These are phyloP conservation scores for Netelia fuscicornis DNA, from an alignment of 2,888 invertebrate genomes.

Conservation along the genomic window DNA sequence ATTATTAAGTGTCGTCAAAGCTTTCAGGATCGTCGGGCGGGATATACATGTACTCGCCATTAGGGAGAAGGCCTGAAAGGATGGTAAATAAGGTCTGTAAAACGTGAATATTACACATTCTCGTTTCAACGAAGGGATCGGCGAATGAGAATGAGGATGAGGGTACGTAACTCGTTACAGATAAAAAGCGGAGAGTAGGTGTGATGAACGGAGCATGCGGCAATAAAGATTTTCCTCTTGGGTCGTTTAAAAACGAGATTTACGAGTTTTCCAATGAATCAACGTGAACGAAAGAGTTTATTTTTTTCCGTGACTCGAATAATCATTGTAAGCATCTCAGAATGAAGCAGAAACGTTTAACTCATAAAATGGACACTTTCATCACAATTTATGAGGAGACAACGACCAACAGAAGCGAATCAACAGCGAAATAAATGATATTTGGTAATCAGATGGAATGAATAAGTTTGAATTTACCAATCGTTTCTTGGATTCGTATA, in stretches of 20 bases:
- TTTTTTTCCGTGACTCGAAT: conserved; percentile 25
- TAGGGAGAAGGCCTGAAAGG: conserved; percentile 79
- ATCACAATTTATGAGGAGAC: conserved; percentile 18
- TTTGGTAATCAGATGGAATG: neutral
- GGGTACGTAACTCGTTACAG: neutral
- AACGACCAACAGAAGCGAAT: conserved; percentile 57
- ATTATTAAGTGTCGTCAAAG: conserved; percentile 65
- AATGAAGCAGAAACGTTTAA: neutral
- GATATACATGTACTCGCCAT: conserved; percentile 80
- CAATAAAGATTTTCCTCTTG: conserved; percentile 18
- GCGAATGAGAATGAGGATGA: neutral
- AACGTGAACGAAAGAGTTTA: conserved; percentile 9
- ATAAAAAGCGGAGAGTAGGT: conserved; percentile 1
- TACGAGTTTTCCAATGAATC: conserved; percentile 43
- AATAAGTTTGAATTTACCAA: neutral
- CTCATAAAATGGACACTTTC: conserved; percentile 9
- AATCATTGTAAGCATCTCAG: conserved; percentile 10
- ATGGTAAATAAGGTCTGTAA: conserved; percentile 41
- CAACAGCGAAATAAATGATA: neutral
- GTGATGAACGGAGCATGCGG: conserved; percentile 9
- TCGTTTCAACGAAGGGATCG: conserved; percentile 30
- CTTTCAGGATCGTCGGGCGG: conserved; percentile 72
- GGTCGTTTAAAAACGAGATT: conserved; percentile 19
- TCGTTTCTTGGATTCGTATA: neutral
- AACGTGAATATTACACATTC: conserved; percentile 46